Percentiles rank a stretch among this genome's conserved stretches.
These are phyloP conservation scores for Notiomystis cincta DNA, from an alignment of 2,113 vertebrate species.

Conservation along the genomic window DNA sequence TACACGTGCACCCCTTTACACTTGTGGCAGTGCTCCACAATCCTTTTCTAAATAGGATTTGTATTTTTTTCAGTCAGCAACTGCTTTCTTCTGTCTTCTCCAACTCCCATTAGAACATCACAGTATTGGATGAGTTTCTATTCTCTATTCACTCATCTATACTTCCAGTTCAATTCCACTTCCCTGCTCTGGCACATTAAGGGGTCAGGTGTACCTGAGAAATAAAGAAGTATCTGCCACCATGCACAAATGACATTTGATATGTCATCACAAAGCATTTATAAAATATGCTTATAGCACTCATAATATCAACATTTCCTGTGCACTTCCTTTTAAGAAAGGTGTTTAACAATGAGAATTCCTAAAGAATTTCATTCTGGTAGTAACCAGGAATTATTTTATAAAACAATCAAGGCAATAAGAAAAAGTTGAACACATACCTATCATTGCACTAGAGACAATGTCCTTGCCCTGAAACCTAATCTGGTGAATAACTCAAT, in stretches of 20 bases:
- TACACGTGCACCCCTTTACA: background rate
- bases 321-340: background rate
- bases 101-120: background rate
- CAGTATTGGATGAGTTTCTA: background rate
- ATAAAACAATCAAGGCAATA: background rate
- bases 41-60: background rate
- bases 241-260: background rate
- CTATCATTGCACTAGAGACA: background rate
- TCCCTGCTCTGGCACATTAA: background rate
- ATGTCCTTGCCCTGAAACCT: background rate
- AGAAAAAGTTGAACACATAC: background rate
- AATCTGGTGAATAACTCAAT: background rate
- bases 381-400: background rate
- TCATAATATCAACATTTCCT: background rate
- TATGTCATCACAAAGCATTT: background rate
- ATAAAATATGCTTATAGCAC: background rate
- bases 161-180: background rate
- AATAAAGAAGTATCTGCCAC: background rate
- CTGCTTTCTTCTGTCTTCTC: background rate
- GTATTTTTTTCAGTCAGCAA: background rate
- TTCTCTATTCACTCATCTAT: background rate
- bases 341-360: background rate
- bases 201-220: background rate
- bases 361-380: background rate
- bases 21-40: background rate